Evolutionary conservation across 2,113 vertebrate genomes (phyloP), one percentile per base, ranked within the genome.

Genomic region (Coturnix japonica): DNA sequence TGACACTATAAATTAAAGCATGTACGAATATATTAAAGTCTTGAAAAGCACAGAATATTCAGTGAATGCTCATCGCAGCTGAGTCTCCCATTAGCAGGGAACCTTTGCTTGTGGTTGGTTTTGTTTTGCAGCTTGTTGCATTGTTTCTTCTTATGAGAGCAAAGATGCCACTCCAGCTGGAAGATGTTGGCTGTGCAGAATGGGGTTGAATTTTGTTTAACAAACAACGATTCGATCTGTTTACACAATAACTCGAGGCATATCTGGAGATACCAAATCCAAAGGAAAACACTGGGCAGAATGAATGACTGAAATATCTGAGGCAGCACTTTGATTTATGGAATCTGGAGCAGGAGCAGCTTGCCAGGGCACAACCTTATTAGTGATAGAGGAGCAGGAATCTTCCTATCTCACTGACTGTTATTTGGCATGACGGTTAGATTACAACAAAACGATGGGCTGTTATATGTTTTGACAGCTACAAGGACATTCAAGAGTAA

Each of bases 251-350:
- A 76, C 67, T 87, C 51, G 81, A 87, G 67, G 39, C 57, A 81
- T 59, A 94, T 89, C 61, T 3, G 1, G 53, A 86, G 49, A 81
- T 90, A 63, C 9, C 0, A 31, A 81, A 57, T 53, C 63, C 81
- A 41, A 81, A 69, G 77, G 44, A 65, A 93, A 94, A 93, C 63
- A 84, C 79, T 63, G 63, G 63, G 81, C 54, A 93, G 60, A 89
- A 76, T 5, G 44, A 91, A 37, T 9, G 44, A 81, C 84, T 63
- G 61, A 89, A 87, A 46, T 66, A 75, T 70, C 89, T 89, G 72
- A 79, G 71, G 54, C 56, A 79, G 39, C 21, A 47, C 33, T 87
- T 73, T 44, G 59, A 87, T 79, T 92, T 91, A 59, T 92, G 89
- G 31, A 92, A 85, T 70, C 78, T 41, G 19, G 31, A 59, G 35